phyloP scores from a whole-genome alignment of 2,888 invertebrate genomes.

The Theodoxus fluviatilis region DNA sequence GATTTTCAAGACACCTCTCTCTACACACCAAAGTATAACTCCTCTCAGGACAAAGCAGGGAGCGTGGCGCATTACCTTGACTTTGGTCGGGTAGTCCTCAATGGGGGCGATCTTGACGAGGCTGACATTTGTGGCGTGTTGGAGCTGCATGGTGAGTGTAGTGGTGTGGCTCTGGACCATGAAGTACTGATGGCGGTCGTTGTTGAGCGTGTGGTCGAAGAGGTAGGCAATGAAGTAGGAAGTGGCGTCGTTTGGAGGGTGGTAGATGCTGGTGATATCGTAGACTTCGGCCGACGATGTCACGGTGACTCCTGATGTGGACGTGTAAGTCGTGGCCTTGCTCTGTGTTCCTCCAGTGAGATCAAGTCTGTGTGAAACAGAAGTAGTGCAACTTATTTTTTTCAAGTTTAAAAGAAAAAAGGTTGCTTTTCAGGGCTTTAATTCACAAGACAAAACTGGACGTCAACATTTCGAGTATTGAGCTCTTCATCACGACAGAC shows the following conservation, averaged over 20 bases:
- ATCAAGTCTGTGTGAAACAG: too few species aligned
- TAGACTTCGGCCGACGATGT: slow-evolving; percentile 33
- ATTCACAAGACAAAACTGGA: too few species aligned
- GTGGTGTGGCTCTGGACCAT: slow-evolving; percentile 31
- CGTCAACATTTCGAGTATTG: too few species aligned
- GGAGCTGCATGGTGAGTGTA: slow-evolving; percentile 39
- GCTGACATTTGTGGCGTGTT: slow-evolving; percentile 38
- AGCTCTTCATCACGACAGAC: too few species aligned
- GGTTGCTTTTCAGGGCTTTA: too few species aligned
- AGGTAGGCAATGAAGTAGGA: slow-evolving; percentile 39
- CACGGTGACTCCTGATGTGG: slow-evolving; percentile 34
- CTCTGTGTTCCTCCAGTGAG: slow-evolving; percentile 28
- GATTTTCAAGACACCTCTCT: too few species aligned
- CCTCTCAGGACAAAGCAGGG: too few species aligned
- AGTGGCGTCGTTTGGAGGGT: slow-evolving; percentile 26
- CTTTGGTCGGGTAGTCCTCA: slow-evolving; percentile 34
- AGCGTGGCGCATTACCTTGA: slow-evolving; percentile 38
- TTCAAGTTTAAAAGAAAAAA: too few species aligned
- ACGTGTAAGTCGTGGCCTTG: slow-evolving; percentile 34
- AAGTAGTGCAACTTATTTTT: too few species aligned
- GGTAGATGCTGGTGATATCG: slow-evolving; percentile 27
- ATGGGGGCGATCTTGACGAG: slow-evolving; percentile 42
- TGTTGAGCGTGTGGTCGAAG: slow-evolving; percentile 44
- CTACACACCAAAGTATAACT: too few species aligned
- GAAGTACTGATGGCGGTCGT: slow-evolving; percentile 32